A percentile compares a stretch with the other conserved stretches of the same genome.
phyloP scores from a whole-genome alignment of 2,888 invertebrate species.

The Pycnomerus fuliginosus region DNA sequence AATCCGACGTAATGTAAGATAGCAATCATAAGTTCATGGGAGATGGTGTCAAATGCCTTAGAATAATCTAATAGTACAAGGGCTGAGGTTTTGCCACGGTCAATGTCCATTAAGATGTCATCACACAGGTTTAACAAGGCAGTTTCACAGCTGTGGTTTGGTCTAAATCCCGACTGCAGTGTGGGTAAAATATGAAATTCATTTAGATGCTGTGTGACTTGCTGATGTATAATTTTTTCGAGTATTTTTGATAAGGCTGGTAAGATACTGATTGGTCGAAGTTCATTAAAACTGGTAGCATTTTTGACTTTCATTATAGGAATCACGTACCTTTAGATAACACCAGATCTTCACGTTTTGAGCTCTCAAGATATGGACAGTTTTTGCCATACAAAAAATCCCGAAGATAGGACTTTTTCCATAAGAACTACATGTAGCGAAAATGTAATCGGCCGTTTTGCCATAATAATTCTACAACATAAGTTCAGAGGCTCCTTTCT shows the following conservation, averaged over 20 bases:
- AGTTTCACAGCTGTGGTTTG: conserved; percentile 4
- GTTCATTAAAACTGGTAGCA: conserved; percentile 1
- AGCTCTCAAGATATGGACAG: too few relatives aligned
- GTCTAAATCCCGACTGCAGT: conserved; percentile 13
- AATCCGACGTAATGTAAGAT: conserved; percentile 10
- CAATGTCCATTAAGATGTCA: conserved; percentile 3
- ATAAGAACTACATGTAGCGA: too few relatives aligned
- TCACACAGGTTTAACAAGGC: conserved; percentile 10
- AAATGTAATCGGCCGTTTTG: too few relatives aligned
- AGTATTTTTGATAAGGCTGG: too few relatives aligned
- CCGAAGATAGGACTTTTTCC: too few relatives aligned
- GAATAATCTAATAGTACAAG: conserved; percentile 9
- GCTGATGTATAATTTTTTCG: conserved; percentile 8
- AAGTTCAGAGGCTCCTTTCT: too few relatives aligned
- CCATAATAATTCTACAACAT: too few relatives aligned
- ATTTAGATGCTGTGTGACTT: conserved; percentile 2
- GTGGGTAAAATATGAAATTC: background rate
- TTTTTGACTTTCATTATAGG: conserved; percentile 6
- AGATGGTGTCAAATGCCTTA: conserved; percentile 12
- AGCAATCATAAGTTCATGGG: conserved; percentile 8
- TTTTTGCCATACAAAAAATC: too few relatives aligned
- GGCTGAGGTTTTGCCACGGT: conserved; percentile 3
- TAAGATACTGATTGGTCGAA: conserved; percentile 9
- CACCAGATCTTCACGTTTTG: too few relatives aligned
- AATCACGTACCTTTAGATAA: too few relatives aligned